phyloP scores from a whole-genome alignment of 2,888 invertebrate genomes.

The Carcina quercana region DNA sequence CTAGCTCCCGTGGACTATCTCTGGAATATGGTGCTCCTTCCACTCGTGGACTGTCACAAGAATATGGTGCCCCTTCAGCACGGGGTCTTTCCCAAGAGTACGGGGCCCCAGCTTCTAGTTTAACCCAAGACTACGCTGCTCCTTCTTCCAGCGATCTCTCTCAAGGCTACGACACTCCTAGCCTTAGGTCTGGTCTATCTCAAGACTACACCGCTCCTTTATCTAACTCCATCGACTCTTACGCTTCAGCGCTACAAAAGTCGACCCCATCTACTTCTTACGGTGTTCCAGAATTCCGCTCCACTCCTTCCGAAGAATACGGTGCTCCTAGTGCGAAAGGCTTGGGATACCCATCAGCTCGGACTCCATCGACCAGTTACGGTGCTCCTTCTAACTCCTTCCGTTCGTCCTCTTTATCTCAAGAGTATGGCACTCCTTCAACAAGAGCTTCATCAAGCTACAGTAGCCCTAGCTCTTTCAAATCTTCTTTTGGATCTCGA shows the following conservation, averaged over 20 bases:
- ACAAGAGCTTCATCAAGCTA: slow-evolving; percentile 28
- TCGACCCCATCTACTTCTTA: slow-evolving; percentile 28
- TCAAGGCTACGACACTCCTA: slow-evolving; percentile 24
- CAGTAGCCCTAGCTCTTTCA: slow-evolving; percentile 14
- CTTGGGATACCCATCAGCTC: too few relatives aligned
- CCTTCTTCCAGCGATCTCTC: slow-evolving; percentile 21
- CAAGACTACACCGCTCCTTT: slow-evolving; percentile 25
- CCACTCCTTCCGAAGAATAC: slow-evolving; percentile 35
- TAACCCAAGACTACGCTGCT: slow-evolving; percentile 23
- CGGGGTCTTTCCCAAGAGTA: slow-evolving; percentile 30
- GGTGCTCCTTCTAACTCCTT: not conserved
- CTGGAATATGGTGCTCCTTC: slow-evolving; percentile 31
- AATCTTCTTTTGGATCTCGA: slow-evolving; percentile 24
- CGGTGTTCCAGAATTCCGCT: slow-evolving; percentile 32
- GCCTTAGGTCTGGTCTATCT: slow-evolving; percentile 15
- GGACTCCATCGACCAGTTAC: too few relatives aligned
- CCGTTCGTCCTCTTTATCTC: slow-evolving; percentile 22
- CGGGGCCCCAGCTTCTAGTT: slow-evolving; percentile 22
- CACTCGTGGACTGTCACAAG: slow-evolving; percentile 12
- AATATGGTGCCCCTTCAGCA: slow-evolving; percentile 25
- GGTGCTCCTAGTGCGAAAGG: slow-evolving; percentile 15
- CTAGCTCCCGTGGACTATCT: slow-evolving; percentile 28
- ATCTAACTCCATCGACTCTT: slow-evolving; percentile 20
- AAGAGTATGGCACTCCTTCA: slow-evolving; percentile 30
- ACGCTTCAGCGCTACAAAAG: slow-evolving; percentile 22